phyloP scores from a whole-genome alignment of 2,888 invertebrate species.

The Zaprionus lineosus region DNA sequence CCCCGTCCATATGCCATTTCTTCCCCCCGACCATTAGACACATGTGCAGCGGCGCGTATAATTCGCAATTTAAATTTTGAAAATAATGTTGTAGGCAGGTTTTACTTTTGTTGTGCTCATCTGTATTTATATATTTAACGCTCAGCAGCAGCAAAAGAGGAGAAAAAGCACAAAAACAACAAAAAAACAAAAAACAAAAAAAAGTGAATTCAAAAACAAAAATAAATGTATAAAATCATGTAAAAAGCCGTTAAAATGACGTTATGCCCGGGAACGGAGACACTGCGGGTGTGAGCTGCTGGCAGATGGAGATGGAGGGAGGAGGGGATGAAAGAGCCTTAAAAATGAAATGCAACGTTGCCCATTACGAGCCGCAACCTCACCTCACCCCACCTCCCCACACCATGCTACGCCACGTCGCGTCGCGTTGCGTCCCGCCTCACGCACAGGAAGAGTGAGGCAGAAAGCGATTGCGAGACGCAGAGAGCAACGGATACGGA shows the following conservation, averaged over 20 bases:
- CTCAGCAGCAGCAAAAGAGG: too few species aligned
- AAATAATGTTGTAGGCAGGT: conserved; percentile 33
- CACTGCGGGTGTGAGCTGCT: too few species aligned
- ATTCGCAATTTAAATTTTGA: conserved; percentile 57
- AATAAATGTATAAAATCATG: conserved; percentile 6
- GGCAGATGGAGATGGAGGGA: conserved; percentile 1
- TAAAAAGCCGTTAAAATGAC: conserved; percentile 42
- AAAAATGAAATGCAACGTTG: conserved; percentile 54
- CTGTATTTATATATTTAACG: conserved; percentile 41
- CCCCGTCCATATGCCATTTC: too few species aligned
- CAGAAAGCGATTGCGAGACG: not conserved
- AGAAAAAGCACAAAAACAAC: too few species aligned
- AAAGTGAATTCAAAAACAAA: conserved; percentile 10
- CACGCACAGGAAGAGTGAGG: conserved; percentile 17
- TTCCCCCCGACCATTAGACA: not conserved
- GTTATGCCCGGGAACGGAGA: too few species aligned
- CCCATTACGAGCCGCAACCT: conserved; percentile 43
- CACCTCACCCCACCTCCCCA: too few species aligned
- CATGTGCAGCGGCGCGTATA: conserved; percentile 43
- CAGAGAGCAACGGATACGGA: too few species aligned
- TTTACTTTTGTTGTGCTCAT: conserved; percentile 9
- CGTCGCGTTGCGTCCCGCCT: too few species aligned
- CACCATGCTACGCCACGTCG: too few species aligned
- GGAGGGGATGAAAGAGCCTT: not conserved
- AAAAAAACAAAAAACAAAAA: conserved; percentile 6